phyloP scores from a whole-genome alignment of 2,113 vertebrate species.

The Delphinus delphis region DNA sequence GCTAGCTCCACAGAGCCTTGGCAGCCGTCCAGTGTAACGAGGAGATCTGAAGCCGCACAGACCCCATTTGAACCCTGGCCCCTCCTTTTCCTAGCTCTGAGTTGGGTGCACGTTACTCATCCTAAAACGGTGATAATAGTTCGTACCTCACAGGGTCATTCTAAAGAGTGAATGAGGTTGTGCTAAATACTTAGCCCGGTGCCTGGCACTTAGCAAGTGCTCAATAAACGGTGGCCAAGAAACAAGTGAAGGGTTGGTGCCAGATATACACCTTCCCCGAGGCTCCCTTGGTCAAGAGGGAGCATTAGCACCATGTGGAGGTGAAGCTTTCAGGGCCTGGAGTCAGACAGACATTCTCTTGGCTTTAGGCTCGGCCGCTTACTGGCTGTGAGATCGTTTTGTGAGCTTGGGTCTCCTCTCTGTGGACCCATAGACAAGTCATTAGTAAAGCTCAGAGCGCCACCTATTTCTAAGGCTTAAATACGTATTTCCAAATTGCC shows the following conservation, averaged over 20 bases:
- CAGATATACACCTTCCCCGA: background rate
- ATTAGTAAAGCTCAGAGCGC: background rate
- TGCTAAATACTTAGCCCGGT: background rate
- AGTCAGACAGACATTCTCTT: background rate
- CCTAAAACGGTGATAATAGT: background rate
- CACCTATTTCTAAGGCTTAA: background rate
- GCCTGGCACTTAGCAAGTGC: background rate
- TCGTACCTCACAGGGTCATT: background rate
- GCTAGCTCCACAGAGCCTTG: background rate
- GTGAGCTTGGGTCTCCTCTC: background rate
- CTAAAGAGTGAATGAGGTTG: background rate
- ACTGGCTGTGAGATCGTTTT: background rate
- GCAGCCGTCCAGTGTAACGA: background rate
- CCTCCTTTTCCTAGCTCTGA: background rate
- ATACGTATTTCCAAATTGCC: background rate
- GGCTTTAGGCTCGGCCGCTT: background rate
- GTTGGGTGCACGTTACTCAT: background rate
- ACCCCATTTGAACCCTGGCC: background rate
- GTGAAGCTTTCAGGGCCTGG: too few relatives aligned
- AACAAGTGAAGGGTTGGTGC: background rate
- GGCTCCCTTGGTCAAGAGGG: background rate
- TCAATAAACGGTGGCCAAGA: background rate
- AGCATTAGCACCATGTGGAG: too few relatives aligned
- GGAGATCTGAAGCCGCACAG: background rate
- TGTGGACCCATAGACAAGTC: background rate